These are phyloP conservation scores for Malthinus flaveolus DNA, from an alignment of 2,888 invertebrate species.

Conservation along the genomic window DNA sequence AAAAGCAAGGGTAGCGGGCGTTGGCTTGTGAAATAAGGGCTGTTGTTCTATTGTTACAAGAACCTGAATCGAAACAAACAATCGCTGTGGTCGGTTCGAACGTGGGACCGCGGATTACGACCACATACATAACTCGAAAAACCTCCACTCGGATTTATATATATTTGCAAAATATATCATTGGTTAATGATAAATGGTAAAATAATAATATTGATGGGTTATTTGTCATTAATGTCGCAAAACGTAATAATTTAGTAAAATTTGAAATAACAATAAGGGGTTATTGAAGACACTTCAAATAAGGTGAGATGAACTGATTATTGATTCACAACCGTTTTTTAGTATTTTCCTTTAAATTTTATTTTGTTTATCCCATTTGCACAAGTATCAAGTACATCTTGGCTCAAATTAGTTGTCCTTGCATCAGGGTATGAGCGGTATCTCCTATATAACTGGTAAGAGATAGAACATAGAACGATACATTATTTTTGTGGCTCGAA, in stretches of 20 bases:
- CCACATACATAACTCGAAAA: constrained; percentile 22
- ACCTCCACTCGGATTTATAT: constrained; percentile 20
- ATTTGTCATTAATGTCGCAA: constrained; percentile 17
- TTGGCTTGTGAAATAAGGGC: constrained; percentile 31
- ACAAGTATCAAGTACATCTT: no score
- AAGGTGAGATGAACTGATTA: no score
- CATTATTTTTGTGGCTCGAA: no score
- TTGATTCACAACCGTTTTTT: no score
- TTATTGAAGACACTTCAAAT: no score
- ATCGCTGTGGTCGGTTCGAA: constrained; percentile 24
- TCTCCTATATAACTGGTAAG: no score
- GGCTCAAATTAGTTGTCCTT: no score
- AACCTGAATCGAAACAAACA: constrained; percentile 26
- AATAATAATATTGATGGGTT: constrained; percentile 10
- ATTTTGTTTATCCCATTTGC: no score
- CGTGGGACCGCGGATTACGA: constrained; percentile 26
- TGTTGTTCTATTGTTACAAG: constrained; percentile 27
- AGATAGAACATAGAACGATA: no score
- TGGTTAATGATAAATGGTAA: constrained; percentile 15
- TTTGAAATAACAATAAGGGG: no score
- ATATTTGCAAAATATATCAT: constrained; percentile 15
- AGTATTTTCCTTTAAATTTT: no score
- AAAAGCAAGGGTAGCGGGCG: constrained; percentile 24
- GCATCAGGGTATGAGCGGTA: no score
- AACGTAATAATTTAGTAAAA: background rate